Conservation (phyloP, 2,888 invertebrate genomes). For the Spialia ferax region DNA sequence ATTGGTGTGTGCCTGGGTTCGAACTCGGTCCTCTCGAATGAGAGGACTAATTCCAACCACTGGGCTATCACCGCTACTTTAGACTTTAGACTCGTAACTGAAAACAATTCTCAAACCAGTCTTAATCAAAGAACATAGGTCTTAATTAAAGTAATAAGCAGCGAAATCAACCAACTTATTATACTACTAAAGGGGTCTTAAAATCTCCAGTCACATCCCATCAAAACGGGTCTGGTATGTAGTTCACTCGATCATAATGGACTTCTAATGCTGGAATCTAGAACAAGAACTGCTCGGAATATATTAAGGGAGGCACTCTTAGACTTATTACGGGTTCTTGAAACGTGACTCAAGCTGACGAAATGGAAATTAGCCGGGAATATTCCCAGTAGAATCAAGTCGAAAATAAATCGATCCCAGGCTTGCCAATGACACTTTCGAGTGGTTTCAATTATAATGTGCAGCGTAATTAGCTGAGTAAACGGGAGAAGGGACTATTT, state of each 20-base stretch:
- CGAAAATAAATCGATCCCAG: slow-evolving; percentile 24
- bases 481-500: slow-evolving; percentile 1
- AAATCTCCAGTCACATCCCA: slow-evolving; percentile 3
- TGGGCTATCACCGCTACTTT: too few species aligned
- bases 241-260: slow-evolving; percentile 22
- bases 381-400: slow-evolving; percentile 19
- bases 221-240: background rate
- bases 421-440: slow-evolving; percentile 4
- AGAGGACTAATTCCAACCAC: too few species aligned
- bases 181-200: background rate
- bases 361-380: slow-evolving; percentile 26
- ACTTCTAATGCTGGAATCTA: slow-evolving; percentile 19
- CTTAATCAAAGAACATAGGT: background rate
- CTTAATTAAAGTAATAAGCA: background rate
- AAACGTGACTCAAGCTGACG: slow-evolving; percentile 29
- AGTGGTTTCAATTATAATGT: slow-evolving; percentile 8
- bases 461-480: slow-evolving; percentile 22
- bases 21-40: too few species aligned
- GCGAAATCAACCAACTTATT: background rate
- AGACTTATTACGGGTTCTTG: slow-evolving; percentile 19
- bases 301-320: slow-evolving; percentile 17
- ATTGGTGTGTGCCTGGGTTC: too few species aligned
- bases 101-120: background rate
- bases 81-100: too few species aligned
- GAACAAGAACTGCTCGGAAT: slow-evolving; percentile 23